phyloP scores from a whole-genome alignment of 1,140 invertebrate genomes.

The Apis dorsata region DNA sequence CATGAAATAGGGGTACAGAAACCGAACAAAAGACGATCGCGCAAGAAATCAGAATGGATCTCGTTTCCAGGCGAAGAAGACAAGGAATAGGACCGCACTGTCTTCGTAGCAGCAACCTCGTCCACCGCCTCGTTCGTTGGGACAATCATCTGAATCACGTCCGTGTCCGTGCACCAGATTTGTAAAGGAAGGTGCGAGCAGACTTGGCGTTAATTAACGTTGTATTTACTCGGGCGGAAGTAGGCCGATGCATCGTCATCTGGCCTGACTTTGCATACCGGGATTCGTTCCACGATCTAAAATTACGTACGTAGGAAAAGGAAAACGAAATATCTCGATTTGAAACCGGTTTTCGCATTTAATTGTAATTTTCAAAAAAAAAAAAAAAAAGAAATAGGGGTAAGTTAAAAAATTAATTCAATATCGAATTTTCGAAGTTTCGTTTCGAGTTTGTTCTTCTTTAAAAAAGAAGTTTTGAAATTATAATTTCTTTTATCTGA shows the following conservation, averaged over 20 bases:
- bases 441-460: too few species aligned
- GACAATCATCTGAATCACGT: constrained; percentile 67
- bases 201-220: constrained; percentile 72
- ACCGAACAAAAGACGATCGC: not conserved
- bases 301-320: constrained; percentile 51
- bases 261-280: constrained; percentile 38
- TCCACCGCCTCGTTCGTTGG: constrained; percentile 45
- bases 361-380: too few species aligned
- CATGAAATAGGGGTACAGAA: not conserved
- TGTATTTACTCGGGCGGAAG: constrained; percentile 70
- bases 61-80: not conserved
- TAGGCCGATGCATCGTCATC: constrained; percentile 59
- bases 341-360: not conserved
- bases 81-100: constrained; percentile 28
- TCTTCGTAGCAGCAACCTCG: constrained; percentile 31
- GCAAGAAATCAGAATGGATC: constrained; percentile 29
- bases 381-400: too few species aligned
- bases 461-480: too few species aligned
- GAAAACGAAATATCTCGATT: constrained; percentile 15
- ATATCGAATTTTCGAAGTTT: too few species aligned
- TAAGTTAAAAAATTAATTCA: too few species aligned
- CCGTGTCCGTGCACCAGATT: constrained; percentile 54
- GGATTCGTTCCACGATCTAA: constrained; percentile 39
- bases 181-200: constrained; percentile 58
- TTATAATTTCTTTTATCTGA: too few species aligned